A percentile compares a stretch with the other conserved stretches of the same genome.
phyloP scores from a whole-genome alignment of 2,113 vertebrate species.

The Prietella phreatophila region DNA sequence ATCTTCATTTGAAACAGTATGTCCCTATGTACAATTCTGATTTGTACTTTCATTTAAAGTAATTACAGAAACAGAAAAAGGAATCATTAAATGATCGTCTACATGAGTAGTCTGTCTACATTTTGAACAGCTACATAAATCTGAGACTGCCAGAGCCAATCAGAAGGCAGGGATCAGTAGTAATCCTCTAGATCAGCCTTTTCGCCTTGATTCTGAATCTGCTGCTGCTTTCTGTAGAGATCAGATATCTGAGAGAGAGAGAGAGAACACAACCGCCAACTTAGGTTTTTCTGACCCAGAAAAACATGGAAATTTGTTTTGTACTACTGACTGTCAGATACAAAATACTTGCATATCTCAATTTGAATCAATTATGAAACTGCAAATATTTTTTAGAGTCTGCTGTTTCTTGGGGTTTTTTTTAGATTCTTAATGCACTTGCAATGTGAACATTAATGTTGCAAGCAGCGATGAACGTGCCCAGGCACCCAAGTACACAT shows the following conservation, averaged over 20 bases:
- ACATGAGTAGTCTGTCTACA: background rate
- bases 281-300: background rate
- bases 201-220: conserved; percentile 85
- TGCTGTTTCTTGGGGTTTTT: too few relatives aligned
- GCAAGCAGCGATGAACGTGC: too few relatives aligned
- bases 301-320: background rate
- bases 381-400: too few relatives aligned
- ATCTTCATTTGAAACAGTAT: conserved; percentile 19
- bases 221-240: conserved; percentile 85
- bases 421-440: too few relatives aligned
- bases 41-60: conserved; percentile 30
- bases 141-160: background rate
- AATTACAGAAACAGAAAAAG: conserved; percentile 21
- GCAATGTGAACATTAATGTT: too few relatives aligned
- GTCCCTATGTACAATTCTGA: conserved; percentile 40
- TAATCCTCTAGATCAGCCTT: conserved; percentile 76
- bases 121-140: background rate
- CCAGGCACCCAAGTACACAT: too few relatives aligned
- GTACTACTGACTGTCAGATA: background rate
- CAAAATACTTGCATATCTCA: too few relatives aligned
- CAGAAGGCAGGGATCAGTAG: conserved; percentile 68
- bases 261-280: background rate
- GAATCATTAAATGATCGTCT: background rate
- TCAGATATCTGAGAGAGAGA: conserved; percentile 76
- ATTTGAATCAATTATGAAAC: too few relatives aligned